Evolutionary conservation across 2,888 invertebrate genomes (phyloP).

Genomic region (Apamea epomidion): DNA sequence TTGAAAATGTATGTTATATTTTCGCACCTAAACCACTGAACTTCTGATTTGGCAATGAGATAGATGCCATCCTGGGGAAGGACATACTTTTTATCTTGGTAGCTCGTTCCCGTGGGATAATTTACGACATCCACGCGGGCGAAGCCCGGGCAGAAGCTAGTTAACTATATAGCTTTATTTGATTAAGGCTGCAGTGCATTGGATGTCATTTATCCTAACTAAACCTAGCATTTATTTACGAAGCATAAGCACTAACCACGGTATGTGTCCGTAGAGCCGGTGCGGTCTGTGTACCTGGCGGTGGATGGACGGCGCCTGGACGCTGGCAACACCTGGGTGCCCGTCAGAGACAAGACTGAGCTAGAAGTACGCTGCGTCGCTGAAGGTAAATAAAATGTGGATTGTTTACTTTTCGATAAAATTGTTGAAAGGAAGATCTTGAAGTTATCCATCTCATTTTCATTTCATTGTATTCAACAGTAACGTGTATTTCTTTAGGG

Average conservation of each 20-base stretch:
- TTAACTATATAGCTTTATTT: neutral
- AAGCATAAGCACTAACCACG: neutral
- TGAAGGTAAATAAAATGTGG: conserved; percentile 90
- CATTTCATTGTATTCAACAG: neutral
- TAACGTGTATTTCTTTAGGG: neutral
- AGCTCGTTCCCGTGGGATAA: no score
- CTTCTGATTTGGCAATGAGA: no score
- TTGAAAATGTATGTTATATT: no score
- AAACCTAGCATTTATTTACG: neutral
- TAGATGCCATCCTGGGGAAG: no score
- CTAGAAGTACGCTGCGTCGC: conserved; percentile 96
- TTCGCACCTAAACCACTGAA: no score
- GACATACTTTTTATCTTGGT: no score
- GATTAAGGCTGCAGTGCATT: neutral
- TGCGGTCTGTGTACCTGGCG: conserved; percentile 95
- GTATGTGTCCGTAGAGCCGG: conserved; percentile 91
- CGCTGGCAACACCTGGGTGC: conserved; percentile 96
- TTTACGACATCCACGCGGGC: no score
- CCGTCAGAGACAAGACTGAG: conserved; percentile 96
- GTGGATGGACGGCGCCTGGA: conserved; percentile 96
- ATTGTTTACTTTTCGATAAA: neutral
- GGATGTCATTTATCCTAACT: neutral
- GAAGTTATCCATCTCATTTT: neutral
- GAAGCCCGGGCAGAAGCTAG: no score
- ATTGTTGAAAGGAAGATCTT: neutral